phyloP scores from a whole-genome alignment of 1,140 invertebrate genomes.

The Thaumetopoea pityocampa region DNA sequence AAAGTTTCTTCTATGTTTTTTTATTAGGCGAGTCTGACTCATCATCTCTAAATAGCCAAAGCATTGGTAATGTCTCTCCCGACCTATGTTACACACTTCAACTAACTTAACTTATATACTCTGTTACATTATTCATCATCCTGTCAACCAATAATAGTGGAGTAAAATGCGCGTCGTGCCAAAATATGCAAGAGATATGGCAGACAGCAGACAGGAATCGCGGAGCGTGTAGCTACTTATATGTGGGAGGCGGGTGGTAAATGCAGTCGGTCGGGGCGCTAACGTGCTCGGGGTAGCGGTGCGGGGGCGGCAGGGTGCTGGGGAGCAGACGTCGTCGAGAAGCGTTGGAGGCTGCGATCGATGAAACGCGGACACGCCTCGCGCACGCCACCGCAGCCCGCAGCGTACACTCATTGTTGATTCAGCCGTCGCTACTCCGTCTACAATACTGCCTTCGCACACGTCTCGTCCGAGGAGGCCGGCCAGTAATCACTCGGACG shows the following conservation, averaged over 20 bases:
- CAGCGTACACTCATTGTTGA: conserved; percentile 49
- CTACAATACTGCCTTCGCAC: conserved; percentile 1
- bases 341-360: conserved; percentile 71
- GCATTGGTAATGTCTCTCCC: no score
- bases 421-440: conserved; percentile 32
- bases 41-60: no score
- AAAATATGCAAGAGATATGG: conserved; percentile 26
- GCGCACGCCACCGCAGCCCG: conserved; percentile 50
- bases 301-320: conserved; percentile 25
- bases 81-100: no score
- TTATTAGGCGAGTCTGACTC: no score
- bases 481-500: neutral
- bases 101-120: no score
- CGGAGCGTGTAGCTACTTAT: conserved; percentile 37
- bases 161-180: conserved; percentile 18
- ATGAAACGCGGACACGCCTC: conserved; percentile 74
- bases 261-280: conserved; percentile 71
- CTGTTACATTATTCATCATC: no score
- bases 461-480: neutral
- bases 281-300: conserved; percentile 47
- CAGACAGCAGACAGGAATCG: conserved; percentile 49
- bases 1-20: no score
- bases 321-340: conserved; percentile 66
- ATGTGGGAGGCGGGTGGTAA: conserved; percentile 58
- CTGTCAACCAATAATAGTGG: no score